Evolutionary conservation across 2,113 vertebrate genomes (phyloP).

Genomic region (Pandion haliaetus): DNA sequence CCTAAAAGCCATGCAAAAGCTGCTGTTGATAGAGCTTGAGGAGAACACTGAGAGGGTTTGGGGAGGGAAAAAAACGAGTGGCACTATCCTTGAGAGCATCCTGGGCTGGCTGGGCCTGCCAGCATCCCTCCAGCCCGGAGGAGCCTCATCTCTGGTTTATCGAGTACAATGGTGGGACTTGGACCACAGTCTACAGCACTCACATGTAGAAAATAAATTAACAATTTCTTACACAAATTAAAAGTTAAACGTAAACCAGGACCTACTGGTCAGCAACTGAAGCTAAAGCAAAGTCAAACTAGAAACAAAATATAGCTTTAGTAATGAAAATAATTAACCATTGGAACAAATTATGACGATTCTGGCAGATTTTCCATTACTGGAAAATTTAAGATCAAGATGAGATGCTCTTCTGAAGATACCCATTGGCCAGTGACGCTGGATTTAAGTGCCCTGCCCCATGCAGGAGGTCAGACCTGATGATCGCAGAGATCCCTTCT

Average conservation of each 20-base stretch:
- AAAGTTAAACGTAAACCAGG: background rate
- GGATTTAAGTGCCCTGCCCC: background rate
- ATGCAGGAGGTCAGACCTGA: background rate
- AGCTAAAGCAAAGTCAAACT: background rate
- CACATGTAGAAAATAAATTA: background rate
- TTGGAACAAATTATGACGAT: background rate
- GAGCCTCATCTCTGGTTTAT: background rate
- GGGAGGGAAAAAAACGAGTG: background rate
- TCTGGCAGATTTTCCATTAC: background rate
- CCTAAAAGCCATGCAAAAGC: background rate
- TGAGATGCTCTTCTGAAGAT: background rate
- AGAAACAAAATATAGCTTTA: background rate
- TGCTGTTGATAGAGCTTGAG: no score
- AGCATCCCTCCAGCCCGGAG: background rate
- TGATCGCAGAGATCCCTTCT: background rate
- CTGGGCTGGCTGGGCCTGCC: background rate
- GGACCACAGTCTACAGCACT: no score
- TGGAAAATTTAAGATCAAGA: background rate
- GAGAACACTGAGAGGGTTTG: background rate
- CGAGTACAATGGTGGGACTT: background rate
- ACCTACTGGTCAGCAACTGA: background rate
- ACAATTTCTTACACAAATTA: background rate
- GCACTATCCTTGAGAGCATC: background rate
- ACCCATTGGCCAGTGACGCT: fast-evolving
- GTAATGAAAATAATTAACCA: background rate